Percentiles rank a stretch among this genome's conserved stretches.
phyloP scores from a whole-genome alignment of 2,888 invertebrate species.

The Dioctria rufipes region DNA sequence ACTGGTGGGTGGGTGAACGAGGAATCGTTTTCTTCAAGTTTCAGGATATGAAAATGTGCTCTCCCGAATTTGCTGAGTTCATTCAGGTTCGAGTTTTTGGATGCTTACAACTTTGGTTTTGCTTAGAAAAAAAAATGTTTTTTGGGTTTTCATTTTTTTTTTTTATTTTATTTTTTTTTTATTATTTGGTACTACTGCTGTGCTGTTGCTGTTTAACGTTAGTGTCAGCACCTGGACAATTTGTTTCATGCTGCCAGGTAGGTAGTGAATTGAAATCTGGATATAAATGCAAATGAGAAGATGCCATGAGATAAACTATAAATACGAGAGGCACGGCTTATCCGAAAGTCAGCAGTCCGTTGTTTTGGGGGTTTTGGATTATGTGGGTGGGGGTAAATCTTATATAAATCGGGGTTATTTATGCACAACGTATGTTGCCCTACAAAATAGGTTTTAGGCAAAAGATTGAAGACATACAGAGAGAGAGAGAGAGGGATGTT shows the following conservation, averaged over 20 bases:
- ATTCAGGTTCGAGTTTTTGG: not conserved
- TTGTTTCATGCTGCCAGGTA: conserved; percentile 33
- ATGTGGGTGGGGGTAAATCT: conserved; percentile 13
- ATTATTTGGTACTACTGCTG: not conserved
- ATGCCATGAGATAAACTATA: conserved; percentile 8
- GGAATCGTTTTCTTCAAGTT: no score
- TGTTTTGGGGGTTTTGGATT: not conserved
- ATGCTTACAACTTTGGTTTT: conserved; percentile 14
- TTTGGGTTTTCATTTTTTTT: no score
- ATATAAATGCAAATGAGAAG: conserved; percentile 52
- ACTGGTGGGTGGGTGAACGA: not conserved
- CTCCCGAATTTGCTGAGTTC: conserved; percentile 15
- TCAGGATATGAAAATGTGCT: not conserved
- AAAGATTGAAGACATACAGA: not conserved
- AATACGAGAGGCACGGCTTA: not conserved
- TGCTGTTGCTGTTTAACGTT: conserved; percentile 31
- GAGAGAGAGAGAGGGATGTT: not conserved
- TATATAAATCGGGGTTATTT: conserved; percentile 47
- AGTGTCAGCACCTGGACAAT: conserved; percentile 51
- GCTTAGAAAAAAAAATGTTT: not conserved
- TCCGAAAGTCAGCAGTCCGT: conserved; percentile 48
- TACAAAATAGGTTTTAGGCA: not conserved
- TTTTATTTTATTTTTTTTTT: no score
- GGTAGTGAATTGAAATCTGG: conserved; percentile 51
- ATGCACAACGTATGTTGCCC: conserved; percentile 36